phyloP scores from a whole-genome alignment of 2,797 vertebrate species.

The Cebuella pygmaea region DNA sequence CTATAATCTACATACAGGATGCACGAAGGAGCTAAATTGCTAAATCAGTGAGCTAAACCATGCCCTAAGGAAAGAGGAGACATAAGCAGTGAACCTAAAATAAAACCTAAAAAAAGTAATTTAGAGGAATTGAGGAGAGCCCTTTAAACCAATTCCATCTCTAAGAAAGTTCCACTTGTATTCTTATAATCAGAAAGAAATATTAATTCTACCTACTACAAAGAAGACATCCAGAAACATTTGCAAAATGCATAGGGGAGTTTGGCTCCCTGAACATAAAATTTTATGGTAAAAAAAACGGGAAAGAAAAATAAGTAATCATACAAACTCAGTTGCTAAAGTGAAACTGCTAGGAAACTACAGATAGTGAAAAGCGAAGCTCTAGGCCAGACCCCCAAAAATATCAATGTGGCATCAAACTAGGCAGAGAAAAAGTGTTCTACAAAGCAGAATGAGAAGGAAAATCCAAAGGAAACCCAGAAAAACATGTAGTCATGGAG shows the following conservation, averaged over 20 bases:
- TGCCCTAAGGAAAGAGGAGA: not conserved
- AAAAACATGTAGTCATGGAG: not conserved
- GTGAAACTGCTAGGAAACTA: not conserved
- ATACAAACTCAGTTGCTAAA: not conserved
- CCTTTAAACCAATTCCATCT: not conserved
- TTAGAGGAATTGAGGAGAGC: not conserved
- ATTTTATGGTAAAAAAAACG: not conserved
- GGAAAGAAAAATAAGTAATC: not conserved
- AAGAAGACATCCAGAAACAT: conserved; percentile 30
- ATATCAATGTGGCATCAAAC: not conserved
- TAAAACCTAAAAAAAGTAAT: not conserved
- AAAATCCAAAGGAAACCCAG: not conserved
- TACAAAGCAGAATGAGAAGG: not conserved
- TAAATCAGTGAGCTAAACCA: not conserved
- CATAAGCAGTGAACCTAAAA: not conserved
- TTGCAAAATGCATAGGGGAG: not conserved
- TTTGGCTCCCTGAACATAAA: not conserved
- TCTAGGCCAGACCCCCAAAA: not conserved
- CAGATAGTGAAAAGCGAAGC: not conserved
- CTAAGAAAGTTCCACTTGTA: conserved; percentile 3
- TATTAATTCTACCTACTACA: not conserved
- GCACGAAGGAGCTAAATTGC: not conserved
- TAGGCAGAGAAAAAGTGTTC: not conserved
- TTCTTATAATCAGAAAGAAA: conserved; percentile 6
- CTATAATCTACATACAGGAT: not conserved